Evolutionary conservation across 2,797 vertebrate genomes (phyloP).

Genomic region (Glyptemys insculpta): DNA sequence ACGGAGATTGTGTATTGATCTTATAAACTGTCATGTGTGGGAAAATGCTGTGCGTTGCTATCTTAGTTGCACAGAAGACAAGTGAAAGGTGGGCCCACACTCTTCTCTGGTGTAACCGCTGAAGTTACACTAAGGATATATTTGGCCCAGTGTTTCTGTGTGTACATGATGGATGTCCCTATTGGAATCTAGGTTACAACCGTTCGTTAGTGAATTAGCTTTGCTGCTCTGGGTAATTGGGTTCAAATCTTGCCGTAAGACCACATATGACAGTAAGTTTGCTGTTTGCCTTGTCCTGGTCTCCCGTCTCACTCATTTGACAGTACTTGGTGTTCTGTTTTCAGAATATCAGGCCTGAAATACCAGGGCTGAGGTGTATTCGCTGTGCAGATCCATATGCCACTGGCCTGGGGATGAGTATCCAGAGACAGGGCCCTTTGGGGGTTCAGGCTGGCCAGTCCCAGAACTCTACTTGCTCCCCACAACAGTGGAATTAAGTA

Average conservation of each 20-base stretch:
- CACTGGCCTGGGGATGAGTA: neutral
- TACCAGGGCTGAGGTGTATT: neutral
- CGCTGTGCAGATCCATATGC: neutral
- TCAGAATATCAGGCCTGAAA: neutral
- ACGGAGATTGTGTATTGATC: neutral
- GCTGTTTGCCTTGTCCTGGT: accelerated
- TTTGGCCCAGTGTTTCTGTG: neutral
- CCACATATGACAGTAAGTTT: neutral
- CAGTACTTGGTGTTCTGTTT: neutral
- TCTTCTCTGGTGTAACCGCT: neutral
- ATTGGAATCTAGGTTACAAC: neutral
- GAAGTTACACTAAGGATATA: neutral
- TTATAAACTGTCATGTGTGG: neutral
- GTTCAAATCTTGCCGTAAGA: neutral
- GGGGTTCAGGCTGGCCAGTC: neutral
- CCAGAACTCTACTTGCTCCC: neutral
- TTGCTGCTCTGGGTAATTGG: neutral
- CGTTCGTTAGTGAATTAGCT: neutral
- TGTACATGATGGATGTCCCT: neutral
- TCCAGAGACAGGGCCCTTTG: neutral
- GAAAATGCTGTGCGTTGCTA: neutral
- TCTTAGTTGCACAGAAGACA: neutral
- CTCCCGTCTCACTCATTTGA: too few relatives aligned
- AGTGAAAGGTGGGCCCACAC: neutral
- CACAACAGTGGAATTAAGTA: neutral